Evolutionary conservation across 92 coral and sea anemone genomes (phyloP).

Genomic region (Porites rus): DNA sequence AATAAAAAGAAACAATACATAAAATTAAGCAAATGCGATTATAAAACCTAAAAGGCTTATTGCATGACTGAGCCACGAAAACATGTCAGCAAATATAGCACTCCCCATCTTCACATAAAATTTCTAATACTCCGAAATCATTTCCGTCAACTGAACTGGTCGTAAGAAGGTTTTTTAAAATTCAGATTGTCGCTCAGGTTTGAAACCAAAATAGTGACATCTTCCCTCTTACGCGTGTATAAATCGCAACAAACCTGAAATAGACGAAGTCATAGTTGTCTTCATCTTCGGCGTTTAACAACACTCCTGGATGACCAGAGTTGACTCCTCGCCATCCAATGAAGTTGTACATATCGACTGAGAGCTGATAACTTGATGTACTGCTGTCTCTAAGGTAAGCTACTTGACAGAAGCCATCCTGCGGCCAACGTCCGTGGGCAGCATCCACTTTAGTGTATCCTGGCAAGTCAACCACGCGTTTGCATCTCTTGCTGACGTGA

Average conservation of each 20-base stretch:
- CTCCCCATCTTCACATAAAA: too few relatives aligned
- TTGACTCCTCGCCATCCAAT: slow-evolving; percentile 28
- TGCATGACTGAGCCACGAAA: neutral
- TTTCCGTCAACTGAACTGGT: too few relatives aligned
- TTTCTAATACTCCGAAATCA: too few relatives aligned
- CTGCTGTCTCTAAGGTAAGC: slow-evolving; percentile 3
- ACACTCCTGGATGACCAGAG: slow-evolving; percentile 62
- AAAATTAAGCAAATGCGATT: too few relatives aligned
- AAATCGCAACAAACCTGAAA: slow-evolving; percentile 49
- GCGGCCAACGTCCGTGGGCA: slow-evolving; percentile 67
- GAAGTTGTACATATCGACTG: slow-evolving; percentile 39
- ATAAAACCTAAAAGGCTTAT: neutral
- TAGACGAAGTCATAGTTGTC: slow-evolving; percentile 75
- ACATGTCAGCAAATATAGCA: too few relatives aligned
- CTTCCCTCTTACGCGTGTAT: too few relatives aligned
- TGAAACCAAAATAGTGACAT: neutral
- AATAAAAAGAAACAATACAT: neutral
- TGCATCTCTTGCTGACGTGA: slow-evolving; percentile 12
- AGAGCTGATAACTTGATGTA: slow-evolving; percentile 33
- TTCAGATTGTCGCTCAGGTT: too few relatives aligned
- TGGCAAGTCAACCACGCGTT: neutral
- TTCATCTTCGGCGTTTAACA: slow-evolving; percentile 62
- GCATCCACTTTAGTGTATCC: slow-evolving; percentile 64
- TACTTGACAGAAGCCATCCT: slow-evolving; percentile 64
- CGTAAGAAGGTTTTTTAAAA: too few relatives aligned